A percentile compares a stretch with the other conserved stretches of the same genome.
Evolutionary conservation across 2,888 invertebrate genomes (phyloP).

Genomic region (Dynastes maya): DNA sequence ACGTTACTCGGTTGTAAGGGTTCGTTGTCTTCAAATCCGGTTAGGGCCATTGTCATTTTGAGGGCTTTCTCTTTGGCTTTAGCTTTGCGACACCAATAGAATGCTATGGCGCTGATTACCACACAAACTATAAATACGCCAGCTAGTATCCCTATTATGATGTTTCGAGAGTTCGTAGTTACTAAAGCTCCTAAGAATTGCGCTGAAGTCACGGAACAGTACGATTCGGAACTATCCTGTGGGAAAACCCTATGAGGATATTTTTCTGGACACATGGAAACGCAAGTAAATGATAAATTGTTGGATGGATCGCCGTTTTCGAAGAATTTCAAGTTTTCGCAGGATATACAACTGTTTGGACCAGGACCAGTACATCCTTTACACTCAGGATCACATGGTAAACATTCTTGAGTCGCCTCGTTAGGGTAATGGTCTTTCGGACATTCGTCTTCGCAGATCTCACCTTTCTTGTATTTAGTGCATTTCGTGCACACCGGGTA

Average conservation of each 20-base stretch:
- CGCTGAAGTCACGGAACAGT: slow-evolving; percentile 75
- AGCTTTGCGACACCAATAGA: slow-evolving; percentile 80
- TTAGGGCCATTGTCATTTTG: slow-evolving; percentile 92
- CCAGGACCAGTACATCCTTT: slow-evolving; percentile 87
- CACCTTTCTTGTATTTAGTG: slow-evolving; percentile 87
- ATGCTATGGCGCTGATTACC: slow-evolving; percentile 69
- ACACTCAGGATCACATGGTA: slow-evolving; percentile 87
- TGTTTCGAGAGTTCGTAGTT: slow-evolving; percentile 53
- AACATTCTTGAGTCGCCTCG: slow-evolving; percentile 80
- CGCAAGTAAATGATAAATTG: slow-evolving; percentile 87
- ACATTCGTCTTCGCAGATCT: slow-evolving; percentile 93
- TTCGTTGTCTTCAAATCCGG: slow-evolving; percentile 93
- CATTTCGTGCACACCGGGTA: slow-evolving; percentile 91
- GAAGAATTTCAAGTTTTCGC: slow-evolving; percentile 84
- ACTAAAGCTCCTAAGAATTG: slow-evolving; percentile 51
- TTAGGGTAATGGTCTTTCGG: slow-evolving; percentile 89
- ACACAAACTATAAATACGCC: slow-evolving; percentile 73
- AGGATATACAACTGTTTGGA: slow-evolving; percentile 83
- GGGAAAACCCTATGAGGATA: slow-evolving; percentile 86
- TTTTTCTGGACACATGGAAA: slow-evolving; percentile 85
- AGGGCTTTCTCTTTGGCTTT: slow-evolving; percentile 92
- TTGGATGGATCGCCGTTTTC: slow-evolving; percentile 74
- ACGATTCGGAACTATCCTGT: slow-evolving; percentile 81
- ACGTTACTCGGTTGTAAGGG: slow-evolving; percentile 93
- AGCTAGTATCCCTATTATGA: slow-evolving; percentile 67